These are phyloP conservation scores for Oryzias dopingdopingensis DNA, from an alignment of 2,797 vertebrate genomes.

Conservation along the genomic window DNA sequence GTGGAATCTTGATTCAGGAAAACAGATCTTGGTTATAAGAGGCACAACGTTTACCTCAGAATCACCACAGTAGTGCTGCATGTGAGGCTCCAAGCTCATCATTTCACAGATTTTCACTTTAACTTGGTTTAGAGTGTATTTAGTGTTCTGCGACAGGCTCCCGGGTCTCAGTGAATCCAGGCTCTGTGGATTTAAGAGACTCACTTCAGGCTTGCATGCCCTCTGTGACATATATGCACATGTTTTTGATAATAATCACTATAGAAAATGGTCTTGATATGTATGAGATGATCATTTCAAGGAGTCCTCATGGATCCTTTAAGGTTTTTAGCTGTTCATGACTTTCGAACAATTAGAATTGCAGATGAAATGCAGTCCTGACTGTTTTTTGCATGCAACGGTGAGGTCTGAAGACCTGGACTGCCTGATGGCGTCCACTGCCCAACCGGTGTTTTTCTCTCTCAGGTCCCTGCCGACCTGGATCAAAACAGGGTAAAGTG, in stretches of 20 bases:
- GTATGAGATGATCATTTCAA: conserved; percentile 61
- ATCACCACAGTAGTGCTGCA: no score
- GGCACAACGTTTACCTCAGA: not conserved
- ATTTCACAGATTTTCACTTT: conserved; percentile 17
- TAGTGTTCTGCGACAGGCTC: conserved; percentile 4
- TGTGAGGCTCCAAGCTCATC: not conserved
- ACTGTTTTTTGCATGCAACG: conserved; percentile 66
- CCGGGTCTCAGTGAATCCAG: conserved; percentile 9
- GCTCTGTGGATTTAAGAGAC: conserved; percentile 20
- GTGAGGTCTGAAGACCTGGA: conserved; percentile 59
- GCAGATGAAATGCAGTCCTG: conserved; percentile 64
- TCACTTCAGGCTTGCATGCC: conserved; percentile 27
- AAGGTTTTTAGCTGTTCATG: conserved; percentile 33
- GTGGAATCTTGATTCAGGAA: no score
- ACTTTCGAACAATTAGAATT: conserved; percentile 47
- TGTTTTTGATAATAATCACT: conserved; percentile 52
- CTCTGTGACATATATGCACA: conserved; percentile 66
- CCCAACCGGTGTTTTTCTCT: conserved; percentile 74
- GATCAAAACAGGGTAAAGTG: conserved; percentile 97
- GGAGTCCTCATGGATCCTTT: conserved; percentile 47
- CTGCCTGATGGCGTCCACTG: conserved; percentile 46
- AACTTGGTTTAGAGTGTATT: conserved; percentile 4
- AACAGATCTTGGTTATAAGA: no score
- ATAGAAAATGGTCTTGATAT: conserved; percentile 63
- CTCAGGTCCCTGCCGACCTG: conserved; percentile 83